phyloP scores from a whole-genome alignment of 2,888 invertebrate genomes.

The Labia minor region DNA sequence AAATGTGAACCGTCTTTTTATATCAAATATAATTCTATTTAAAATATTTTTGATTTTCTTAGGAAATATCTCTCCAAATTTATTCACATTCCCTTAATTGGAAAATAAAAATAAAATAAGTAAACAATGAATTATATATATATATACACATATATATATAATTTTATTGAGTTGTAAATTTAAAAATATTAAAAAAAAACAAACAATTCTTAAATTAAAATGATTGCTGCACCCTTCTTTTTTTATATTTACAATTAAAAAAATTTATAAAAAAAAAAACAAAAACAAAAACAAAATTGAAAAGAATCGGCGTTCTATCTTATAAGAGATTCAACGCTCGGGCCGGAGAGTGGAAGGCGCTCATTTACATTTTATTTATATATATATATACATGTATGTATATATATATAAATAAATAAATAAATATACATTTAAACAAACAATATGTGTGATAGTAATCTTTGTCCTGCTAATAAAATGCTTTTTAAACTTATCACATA shows the following conservation, averaged over 20 bases:
- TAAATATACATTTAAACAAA: neutral
- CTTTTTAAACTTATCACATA: neutral
- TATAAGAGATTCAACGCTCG: conserved; percentile 8
- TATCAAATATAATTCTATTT: too few relatives aligned
- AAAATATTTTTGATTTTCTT: too few relatives aligned
- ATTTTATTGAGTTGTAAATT: neutral
- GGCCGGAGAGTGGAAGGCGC: neutral
- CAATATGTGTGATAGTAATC: neutral
- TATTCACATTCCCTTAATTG: too few relatives aligned
- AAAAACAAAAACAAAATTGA: too few relatives aligned
- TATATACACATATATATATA: too few relatives aligned
- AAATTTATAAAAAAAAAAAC: neutral
- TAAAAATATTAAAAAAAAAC: neutral
- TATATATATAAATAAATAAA: neutral
- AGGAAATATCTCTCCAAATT: too few relatives aligned
- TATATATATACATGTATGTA: neutral
- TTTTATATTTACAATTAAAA: neutral
- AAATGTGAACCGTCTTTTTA: too few relatives aligned
- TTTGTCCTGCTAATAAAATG: too few relatives aligned
- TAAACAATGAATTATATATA: too few relatives aligned
- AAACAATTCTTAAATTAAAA: neutral
- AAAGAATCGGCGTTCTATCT: neutral
- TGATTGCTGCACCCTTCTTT: neutral
- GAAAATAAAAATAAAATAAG: too few relatives aligned
- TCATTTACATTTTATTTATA: neutral